Evolutionary conservation across 2,888 invertebrate genomes (phyloP).

Genomic region (Calliopum simillimum): DNA sequence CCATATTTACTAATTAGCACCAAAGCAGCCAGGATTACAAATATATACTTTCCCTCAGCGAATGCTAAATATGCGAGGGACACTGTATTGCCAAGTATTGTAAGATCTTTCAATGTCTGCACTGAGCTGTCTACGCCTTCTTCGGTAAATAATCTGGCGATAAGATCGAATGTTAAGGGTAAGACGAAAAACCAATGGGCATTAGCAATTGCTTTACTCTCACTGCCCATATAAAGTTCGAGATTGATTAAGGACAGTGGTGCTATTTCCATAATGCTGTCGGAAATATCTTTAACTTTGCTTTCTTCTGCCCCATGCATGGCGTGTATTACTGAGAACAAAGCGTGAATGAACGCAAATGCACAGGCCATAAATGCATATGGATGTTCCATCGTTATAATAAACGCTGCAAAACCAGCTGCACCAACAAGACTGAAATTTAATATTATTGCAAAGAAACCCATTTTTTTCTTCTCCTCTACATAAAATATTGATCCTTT

Average conservation of each 20-base stretch:
- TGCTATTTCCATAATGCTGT: slow-evolving; percentile 53
- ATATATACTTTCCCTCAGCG: slow-evolving; percentile 47
- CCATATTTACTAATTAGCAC: slow-evolving; percentile 49
- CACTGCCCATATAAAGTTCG: slow-evolving; percentile 53
- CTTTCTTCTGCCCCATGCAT: slow-evolving; percentile 24
- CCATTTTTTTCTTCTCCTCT: no score
- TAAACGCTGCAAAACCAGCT: slow-evolving; percentile 55
- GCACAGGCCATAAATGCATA: slow-evolving; percentile 55
- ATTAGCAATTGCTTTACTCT: slow-evolving; percentile 50
- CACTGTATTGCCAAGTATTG: slow-evolving; percentile 53
- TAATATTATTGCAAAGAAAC: no score
- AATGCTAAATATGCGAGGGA: slow-evolving; percentile 52
- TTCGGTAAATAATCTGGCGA: slow-evolving; percentile 43
- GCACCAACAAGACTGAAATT: no score
- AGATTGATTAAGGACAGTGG: slow-evolving; percentile 57
- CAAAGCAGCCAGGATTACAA: slow-evolving; percentile 49
- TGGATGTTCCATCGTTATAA: slow-evolving; percentile 51
- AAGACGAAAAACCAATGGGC: slow-evolving; percentile 56
- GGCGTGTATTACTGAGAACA: slow-evolving; percentile 53
- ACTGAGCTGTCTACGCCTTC: slow-evolving; percentile 50
- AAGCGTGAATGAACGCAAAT: slow-evolving; percentile 53
- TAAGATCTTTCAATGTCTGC: slow-evolving; percentile 50
- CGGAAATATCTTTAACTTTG: slow-evolving; percentile 42
- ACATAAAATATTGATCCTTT: no score
- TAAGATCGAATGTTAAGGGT: slow-evolving; percentile 54